These are phyloP conservation scores for Argentina silus DNA, from an alignment of 2,797 vertebrate species.

Conservation along the genomic window DNA sequence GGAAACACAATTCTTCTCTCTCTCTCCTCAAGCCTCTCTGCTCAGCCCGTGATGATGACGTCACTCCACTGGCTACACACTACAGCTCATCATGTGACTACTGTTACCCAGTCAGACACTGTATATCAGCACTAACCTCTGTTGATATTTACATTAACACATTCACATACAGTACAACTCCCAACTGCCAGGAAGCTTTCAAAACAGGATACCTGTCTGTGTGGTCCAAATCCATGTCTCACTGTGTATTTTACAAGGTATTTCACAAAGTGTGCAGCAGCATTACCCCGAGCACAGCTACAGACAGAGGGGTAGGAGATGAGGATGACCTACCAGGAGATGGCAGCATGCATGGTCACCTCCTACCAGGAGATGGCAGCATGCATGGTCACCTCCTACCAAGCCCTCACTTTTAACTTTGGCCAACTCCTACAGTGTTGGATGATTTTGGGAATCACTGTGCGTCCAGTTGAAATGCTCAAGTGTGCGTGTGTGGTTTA, in stretches of 20 bases:
- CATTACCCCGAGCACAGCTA: conserved; percentile 18
- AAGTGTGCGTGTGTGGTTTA: conserved; percentile 36
- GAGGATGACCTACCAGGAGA: no score
- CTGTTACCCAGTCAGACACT: conserved; percentile 82
- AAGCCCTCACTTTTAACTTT: conserved; percentile 13
- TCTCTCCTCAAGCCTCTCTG: conserved; percentile 22
- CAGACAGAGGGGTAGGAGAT: conserved; percentile 24
- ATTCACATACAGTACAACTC: not conserved
- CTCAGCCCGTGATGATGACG: conserved; percentile 24
- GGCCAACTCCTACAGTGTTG: conserved; percentile 47
- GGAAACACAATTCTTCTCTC: conserved; percentile 26
- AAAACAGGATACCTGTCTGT: conserved; percentile 69
- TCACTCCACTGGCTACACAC: conserved; percentile 61
- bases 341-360: conserved; percentile 56
- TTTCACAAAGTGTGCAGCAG: conserved; percentile 52
- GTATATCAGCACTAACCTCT: conserved; percentile 54
- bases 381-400: conserved; percentile 55
- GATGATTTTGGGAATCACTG: conserved; percentile 63
- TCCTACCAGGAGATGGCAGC: conserved; percentile 40
- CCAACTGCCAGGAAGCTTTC: conserved; percentile 15
- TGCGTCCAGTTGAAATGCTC: conserved; percentile 54
- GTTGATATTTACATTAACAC: conserved; percentile 9
- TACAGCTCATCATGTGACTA: conserved; percentile 68
- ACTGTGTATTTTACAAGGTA: conserved; percentile 65
- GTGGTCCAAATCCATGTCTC: conserved; percentile 68